Evolutionary conservation across 1,140 invertebrate genomes (phyloP).

Genomic region (Drosophila ironensis): DNA sequence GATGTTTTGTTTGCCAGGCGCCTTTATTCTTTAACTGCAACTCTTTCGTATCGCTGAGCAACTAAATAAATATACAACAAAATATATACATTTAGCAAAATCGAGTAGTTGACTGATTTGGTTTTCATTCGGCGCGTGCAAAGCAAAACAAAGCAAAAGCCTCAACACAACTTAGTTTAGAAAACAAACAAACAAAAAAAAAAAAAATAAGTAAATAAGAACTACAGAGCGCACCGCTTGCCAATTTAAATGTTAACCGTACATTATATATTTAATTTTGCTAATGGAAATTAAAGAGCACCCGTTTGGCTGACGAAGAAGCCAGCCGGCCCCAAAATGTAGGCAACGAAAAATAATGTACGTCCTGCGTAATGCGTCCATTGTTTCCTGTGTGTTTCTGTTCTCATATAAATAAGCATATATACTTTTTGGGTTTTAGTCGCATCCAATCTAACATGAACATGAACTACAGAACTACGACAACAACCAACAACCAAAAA

Average conservation of each 20-base stretch:
- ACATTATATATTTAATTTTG: slow-evolving; percentile 70
- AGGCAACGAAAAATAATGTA: slow-evolving; percentile 23
- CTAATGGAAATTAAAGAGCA: slow-evolving; percentile 61
- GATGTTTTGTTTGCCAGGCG: slow-evolving; percentile 15
- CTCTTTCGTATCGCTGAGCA: slow-evolving; percentile 39
- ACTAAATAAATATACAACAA: slow-evolving; percentile 14
- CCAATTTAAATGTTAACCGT: slow-evolving; percentile 34
- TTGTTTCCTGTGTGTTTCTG: slow-evolving; percentile 47
- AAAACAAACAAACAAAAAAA: slow-evolving; percentile 9
- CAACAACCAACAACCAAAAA: slow-evolving; percentile 22
- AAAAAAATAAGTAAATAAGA: slow-evolving; percentile 3
- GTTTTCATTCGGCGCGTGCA: slow-evolving; percentile 80
- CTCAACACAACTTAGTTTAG: slow-evolving; percentile 45
- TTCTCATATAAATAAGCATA: slow-evolving; percentile 9
- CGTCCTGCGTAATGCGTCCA: slow-evolving; percentile 20
- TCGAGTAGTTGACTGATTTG: slow-evolving; percentile 68
- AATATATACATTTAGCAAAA: slow-evolving; percentile 15
- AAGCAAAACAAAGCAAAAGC: slow-evolving; percentile 52
- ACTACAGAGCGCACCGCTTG: slow-evolving; percentile 49
- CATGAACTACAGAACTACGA: slow-evolving; percentile 29
- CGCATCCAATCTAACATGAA: slow-evolving; percentile 29
- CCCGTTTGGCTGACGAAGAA: slow-evolving; percentile 10
- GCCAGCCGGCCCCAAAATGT: slow-evolving; percentile 6
- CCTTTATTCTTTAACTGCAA: slow-evolving; percentile 25
- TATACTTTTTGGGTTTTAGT: slow-evolving; percentile 51